Percentiles rank a stretch among this genome's conserved stretches.
Conservation (phyloP, 2,888 invertebrate species). For the Agrotis exclamationis region DNA sequence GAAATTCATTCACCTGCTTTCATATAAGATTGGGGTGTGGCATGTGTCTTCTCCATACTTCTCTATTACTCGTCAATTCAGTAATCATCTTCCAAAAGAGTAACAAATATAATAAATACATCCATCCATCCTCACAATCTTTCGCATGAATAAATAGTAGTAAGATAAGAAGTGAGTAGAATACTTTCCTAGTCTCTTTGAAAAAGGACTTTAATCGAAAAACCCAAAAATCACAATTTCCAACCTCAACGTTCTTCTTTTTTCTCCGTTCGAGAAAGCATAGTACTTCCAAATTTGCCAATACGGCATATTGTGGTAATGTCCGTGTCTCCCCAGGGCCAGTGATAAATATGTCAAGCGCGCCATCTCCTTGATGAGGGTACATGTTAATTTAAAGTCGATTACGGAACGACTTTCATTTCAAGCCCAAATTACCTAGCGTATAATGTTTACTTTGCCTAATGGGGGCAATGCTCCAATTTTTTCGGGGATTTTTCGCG, state of each 20-base stretch:
- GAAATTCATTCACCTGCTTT: neutral
- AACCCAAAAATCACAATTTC: too few relatives aligned
- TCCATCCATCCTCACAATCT: too few relatives aligned
- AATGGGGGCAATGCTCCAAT: constrained; percentile 23
- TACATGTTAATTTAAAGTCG: constrained; percentile 64
- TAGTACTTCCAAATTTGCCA: constrained; percentile 43
- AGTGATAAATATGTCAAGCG: constrained; percentile 63
- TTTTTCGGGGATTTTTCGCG: constrained; percentile 10
- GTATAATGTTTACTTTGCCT: constrained; percentile 36
- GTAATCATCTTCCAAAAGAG: too few relatives aligned
- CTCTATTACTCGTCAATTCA: too few relatives aligned
- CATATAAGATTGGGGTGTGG: too few relatives aligned
- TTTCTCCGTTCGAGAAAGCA: constrained; percentile 24
- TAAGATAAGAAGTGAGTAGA: too few relatives aligned
- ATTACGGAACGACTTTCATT: constrained; percentile 60
- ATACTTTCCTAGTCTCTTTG: too few relatives aligned
- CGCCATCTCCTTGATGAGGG: constrained; percentile 61
- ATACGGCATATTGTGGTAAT: constrained; percentile 61
- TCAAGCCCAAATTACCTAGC: constrained; percentile 46
- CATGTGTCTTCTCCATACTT: too few relatives aligned
- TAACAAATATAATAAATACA: too few relatives aligned
- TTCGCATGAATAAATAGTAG: too few relatives aligned
- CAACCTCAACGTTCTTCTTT: too few relatives aligned
- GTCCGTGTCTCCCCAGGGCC: constrained; percentile 32
- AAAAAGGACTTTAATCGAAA: too few relatives aligned